phyloP scores from a whole-genome alignment of 1,140 invertebrate species.

The Lepidotrigona ventralis region DNA sequence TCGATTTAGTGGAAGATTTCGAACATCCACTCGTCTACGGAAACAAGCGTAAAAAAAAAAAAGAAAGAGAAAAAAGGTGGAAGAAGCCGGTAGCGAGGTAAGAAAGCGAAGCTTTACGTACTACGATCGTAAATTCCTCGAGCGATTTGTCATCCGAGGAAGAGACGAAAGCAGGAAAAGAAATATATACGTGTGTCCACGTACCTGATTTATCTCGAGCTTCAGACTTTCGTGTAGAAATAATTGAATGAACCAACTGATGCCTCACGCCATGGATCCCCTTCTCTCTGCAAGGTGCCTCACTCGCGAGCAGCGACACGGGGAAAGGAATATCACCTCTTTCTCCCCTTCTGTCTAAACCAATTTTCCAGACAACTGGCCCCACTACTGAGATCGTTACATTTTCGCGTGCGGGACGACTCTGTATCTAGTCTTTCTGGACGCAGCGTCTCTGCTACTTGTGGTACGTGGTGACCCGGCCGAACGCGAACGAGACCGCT shows the following conservation, averaged over 20 bases:
- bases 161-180: background rate
- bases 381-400: constrained; percentile 30
- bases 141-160: background rate
- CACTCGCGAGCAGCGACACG: constrained; percentile 16
- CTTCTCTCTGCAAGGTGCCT: background rate
- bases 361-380: constrained; percentile 14
- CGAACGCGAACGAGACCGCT: background rate
- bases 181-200: background rate
- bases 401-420: constrained; percentile 24
- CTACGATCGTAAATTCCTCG: too few species aligned
- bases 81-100: constrained; percentile 4
- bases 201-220: constrained; percentile 33
- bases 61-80: background rate
- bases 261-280: constrained; percentile 46
- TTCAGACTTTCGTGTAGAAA: constrained; percentile 17
- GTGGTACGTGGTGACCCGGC: background rate
- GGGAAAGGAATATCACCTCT: constrained; percentile 4
- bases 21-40: background rate
- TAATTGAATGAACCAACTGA: background rate
- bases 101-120: background rate
- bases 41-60: background rate
- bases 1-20: background rate
- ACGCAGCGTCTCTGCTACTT: background rate
- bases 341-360: background rate
- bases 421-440: background rate